Conservation (phyloP, 2,888 invertebrate genomes). For the Erebia ligea region DNA sequence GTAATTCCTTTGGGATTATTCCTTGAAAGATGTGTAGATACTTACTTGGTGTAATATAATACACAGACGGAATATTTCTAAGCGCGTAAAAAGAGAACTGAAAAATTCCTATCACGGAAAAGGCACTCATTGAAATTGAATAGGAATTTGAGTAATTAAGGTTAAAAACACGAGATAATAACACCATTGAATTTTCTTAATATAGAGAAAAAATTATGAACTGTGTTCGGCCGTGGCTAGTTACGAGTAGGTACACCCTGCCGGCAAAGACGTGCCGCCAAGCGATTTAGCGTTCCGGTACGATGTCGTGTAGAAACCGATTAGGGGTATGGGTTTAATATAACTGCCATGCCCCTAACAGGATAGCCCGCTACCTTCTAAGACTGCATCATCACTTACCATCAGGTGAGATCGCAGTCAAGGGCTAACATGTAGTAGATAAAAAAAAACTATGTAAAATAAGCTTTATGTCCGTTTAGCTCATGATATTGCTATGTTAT, state of each 20-base stretch:
- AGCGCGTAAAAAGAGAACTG: neutral
- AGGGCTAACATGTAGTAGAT: no score
- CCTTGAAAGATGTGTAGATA: slow-evolving; percentile 3
- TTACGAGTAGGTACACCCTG: no score
- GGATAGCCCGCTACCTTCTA: no score
- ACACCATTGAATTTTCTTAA: neutral
- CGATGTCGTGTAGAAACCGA: no score
- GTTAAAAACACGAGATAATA: neutral
- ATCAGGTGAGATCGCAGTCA: no score
- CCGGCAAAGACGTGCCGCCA: no score
- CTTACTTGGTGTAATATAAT: neutral
- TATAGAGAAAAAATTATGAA: neutral
- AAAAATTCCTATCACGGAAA: neutral
- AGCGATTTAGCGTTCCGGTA: no score
- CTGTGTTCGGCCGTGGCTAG: no score
- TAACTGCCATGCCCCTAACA: no score
- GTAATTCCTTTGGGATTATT: slow-evolving; percentile 17
- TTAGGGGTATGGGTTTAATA: no score
- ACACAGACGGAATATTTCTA: neutral
- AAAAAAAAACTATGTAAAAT: neutral
- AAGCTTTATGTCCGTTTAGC: neutral
- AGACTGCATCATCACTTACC: no score
- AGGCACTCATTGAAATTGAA: neutral
- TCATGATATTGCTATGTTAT: no score
- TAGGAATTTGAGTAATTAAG: neutral